These are phyloP conservation scores for Platysteira castanea DNA, from an alignment of 2,113 vertebrate genomes.

Conservation along the genomic window DNA sequence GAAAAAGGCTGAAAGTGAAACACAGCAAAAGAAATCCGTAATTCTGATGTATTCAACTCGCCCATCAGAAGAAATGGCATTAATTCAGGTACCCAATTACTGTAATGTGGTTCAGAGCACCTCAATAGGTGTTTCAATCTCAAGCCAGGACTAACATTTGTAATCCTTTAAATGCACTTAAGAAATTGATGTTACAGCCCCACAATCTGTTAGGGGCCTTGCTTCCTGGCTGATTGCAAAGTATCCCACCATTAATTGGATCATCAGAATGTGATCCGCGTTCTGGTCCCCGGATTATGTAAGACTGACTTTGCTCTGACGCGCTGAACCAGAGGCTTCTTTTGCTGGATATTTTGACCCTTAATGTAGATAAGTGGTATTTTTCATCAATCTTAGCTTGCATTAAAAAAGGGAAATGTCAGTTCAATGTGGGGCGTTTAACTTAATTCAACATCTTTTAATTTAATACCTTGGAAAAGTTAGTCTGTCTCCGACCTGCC, in stretches of 20 bases:
- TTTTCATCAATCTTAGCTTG: constrained; percentile 87
- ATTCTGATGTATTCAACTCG: constrained; percentile 59
- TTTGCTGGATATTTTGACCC: constrained; percentile 82
- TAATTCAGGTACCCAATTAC: constrained; percentile 87
- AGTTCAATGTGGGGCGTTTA: constrained; percentile 78
- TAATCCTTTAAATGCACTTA: constrained; percentile 99
- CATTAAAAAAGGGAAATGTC: constrained; percentile 83
- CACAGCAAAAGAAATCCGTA: constrained; percentile 57
- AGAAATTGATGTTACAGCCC: constrained; percentile 96
- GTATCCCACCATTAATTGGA: constrained; percentile 94
- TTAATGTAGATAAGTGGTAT: constrained; percentile 99
- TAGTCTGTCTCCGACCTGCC: constrained; percentile 67
- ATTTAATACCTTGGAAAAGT: constrained; percentile 83
- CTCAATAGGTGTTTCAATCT: constrained; percentile 82
- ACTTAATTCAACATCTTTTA: constrained; percentile 83
- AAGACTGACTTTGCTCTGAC: constrained; percentile 90
- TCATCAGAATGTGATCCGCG: constrained; percentile 98
- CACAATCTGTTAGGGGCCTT: constrained; percentile 90
- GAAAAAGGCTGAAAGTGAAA: constrained; percentile 44
- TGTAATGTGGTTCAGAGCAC: constrained; percentile 85
- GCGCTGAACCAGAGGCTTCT: constrained; percentile 79
- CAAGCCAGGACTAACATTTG: constrained; percentile 84
- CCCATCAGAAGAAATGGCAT: constrained; percentile 73
- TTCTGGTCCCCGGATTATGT: constrained; percentile 90
- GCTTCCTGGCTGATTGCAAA: constrained; percentile 86